Evolutionary conservation across 1,140 invertebrate genomes (phyloP).

Genomic region (Cydia strobilella): DNA sequence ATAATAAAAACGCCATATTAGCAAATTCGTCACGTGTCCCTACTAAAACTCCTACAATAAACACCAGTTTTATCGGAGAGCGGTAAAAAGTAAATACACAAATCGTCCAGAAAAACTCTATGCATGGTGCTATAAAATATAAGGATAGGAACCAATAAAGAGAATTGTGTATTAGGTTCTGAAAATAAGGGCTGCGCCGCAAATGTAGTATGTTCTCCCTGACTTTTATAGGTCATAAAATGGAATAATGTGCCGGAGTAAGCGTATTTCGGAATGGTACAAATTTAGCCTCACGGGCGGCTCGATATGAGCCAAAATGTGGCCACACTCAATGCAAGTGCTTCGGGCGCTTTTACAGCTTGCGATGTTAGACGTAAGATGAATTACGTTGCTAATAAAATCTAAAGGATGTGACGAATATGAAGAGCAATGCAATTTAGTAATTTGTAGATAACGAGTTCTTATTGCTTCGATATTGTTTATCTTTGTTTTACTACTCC

Average conservation of each 20-base stretch:
- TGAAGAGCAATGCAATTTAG: background rate
- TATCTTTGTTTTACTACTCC: background rate
- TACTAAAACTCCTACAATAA: slow-evolving; percentile 62
- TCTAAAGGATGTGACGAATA: slow-evolving; percentile 7
- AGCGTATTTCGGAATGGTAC: slow-evolving; percentile 77
- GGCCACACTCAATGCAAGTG: slow-evolving; percentile 45
- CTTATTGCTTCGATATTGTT: background rate
- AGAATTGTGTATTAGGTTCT: slow-evolving; percentile 57
- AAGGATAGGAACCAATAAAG: slow-evolving; percentile 63
- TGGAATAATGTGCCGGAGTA: slow-evolving; percentile 75
- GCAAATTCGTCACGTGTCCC: slow-evolving; percentile 55
- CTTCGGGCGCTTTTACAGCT: slow-evolving; percentile 39
- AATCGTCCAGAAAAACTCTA: slow-evolving; percentile 68
- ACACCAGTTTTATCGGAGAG: slow-evolving; percentile 65
- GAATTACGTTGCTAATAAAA: background rate
- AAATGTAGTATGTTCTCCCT: slow-evolving; percentile 73
- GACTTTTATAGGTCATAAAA: slow-evolving; percentile 79
- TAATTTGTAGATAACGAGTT: slow-evolving; percentile 1
- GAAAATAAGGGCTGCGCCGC: slow-evolving; percentile 51
- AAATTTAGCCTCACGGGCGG: slow-evolving; percentile 60
- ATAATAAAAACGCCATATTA: slow-evolving; percentile 64
- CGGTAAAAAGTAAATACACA: slow-evolving; percentile 60
- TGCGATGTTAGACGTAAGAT: slow-evolving; percentile 3
- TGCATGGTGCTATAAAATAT: slow-evolving; percentile 70
- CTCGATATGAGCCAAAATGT: slow-evolving; percentile 50